Conservation (phyloP, 2,888 invertebrate species). For the Kuschelorhynchus macadamiae region DNA sequence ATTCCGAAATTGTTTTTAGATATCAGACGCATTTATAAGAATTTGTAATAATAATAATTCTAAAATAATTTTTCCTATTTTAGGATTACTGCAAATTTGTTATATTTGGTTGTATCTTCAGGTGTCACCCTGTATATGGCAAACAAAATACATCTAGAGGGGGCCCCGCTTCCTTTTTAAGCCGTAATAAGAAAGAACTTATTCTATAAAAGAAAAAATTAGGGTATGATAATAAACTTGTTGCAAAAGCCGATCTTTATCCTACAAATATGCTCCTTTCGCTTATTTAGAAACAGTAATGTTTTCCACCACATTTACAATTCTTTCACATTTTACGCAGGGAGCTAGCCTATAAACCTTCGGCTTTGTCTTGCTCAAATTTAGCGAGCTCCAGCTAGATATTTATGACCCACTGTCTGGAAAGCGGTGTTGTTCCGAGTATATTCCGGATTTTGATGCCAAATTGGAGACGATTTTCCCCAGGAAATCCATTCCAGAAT, state of each 20-base stretch:
- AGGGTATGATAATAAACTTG: background rate
- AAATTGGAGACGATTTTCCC: constrained; percentile 69
- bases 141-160: no score
- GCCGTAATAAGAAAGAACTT: no score
- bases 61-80: no score
- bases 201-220: no score
- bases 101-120: no score
- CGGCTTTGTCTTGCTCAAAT: constrained; percentile 39
- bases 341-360: constrained; percentile 39
- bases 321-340: constrained; percentile 39
- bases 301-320: constrained; percentile 39
- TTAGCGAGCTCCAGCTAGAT: constrained; percentile 42
- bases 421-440: constrained; percentile 61
- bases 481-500: constrained; percentile 67
- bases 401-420: constrained; percentile 61
- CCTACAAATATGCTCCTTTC: background rate
- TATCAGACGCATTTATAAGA: no score
- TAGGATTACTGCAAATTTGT: no score
- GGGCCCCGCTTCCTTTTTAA: no score
- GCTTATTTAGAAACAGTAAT: constrained; percentile 20
- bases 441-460: constrained; percentile 67
- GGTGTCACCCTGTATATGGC: no score
- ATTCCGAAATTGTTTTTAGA: no score
- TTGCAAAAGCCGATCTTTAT: background rate
- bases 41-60: no score